A percentile compares a stretch with the other conserved stretches of the same genome.
These are phyloP conservation scores for Harpagoxenus sublaevis DNA, from an alignment of 2,888 invertebrate genomes.

Conservation along the genomic window DNA sequence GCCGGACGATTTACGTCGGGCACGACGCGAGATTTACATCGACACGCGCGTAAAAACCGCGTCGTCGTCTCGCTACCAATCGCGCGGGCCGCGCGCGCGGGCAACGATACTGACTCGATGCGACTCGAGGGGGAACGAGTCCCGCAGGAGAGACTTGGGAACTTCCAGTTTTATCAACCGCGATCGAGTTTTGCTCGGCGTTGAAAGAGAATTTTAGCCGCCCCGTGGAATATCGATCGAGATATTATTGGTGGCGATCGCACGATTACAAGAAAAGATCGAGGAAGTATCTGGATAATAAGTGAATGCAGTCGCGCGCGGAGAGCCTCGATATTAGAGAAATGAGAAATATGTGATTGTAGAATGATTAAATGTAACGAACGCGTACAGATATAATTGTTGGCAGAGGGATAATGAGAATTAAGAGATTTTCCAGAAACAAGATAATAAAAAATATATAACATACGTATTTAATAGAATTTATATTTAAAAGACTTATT, in stretches of 20 bases:
- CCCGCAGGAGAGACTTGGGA: neutral
- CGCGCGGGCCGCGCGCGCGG: constrained; percentile 55
- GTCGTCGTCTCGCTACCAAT: constrained; percentile 55
- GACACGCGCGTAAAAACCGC: constrained; percentile 81
- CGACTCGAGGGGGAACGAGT: constrained; percentile 51
- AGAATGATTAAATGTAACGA: neutral
- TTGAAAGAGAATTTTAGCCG: constrained; percentile 15
- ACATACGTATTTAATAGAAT: neutral
- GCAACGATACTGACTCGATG: constrained; percentile 57
- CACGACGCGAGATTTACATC: constrained; percentile 79
- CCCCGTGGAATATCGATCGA: neutral
- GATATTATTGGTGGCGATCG: neutral
- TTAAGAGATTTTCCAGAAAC: neutral
- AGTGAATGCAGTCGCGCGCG: neutral
- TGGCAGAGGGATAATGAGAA: neutral
- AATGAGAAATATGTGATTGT: neutral
- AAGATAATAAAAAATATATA: neutral
- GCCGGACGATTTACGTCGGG: constrained; percentile 75
- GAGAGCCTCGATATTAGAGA: neutral
- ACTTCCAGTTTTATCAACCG: neutral
- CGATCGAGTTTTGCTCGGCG: constrained; percentile 1
- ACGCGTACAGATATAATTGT: neutral
- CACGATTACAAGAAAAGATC: neutral
- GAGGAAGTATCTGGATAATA: neutral
- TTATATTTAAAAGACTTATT: neutral